Conservation (phyloP, 2,113 vertebrate genomes). For the Triplophysa tibetana region DNA sequence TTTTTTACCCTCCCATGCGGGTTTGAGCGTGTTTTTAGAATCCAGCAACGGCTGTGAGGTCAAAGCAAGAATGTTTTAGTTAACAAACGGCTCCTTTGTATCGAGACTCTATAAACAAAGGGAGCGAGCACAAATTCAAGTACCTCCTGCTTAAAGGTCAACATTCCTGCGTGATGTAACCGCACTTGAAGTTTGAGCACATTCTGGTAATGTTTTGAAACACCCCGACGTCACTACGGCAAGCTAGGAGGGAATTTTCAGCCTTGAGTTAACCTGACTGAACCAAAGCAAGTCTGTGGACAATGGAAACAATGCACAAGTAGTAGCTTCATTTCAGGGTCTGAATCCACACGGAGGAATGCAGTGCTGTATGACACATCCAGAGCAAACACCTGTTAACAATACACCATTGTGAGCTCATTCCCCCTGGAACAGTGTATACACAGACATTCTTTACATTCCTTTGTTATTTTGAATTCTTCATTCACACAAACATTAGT, state of each 20-base stretch:
- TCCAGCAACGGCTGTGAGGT: conserved; percentile 20
- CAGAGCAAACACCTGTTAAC: conserved; percentile 47
- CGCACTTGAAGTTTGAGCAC: conserved; percentile 47
- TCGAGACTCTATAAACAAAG: not conserved
- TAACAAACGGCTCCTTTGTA: not conserved
- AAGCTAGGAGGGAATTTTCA: conserved; percentile 3
- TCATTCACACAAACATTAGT: conserved; percentile 26
- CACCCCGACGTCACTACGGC: conserved; percentile 6
- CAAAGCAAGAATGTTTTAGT: not conserved
- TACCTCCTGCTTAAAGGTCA: not conserved
- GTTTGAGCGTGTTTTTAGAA: not conserved
- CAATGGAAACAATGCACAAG: not conserved
- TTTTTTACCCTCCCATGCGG: not conserved
- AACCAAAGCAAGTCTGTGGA: too few relatives aligned
- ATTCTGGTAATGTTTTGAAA: conserved; percentile 55
- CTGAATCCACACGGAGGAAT: conserved; percentile 7
- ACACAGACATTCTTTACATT: conserved; percentile 45
- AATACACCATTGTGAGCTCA: conserved; percentile 42
- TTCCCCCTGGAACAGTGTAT: conserved; percentile 22
- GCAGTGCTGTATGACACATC: conserved; percentile 1
- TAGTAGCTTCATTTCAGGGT: too few relatives aligned
- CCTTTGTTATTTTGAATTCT: conserved; percentile 30
- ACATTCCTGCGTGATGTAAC: conserved; percentile 9
- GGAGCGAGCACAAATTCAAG: not conserved
- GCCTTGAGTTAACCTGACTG: too few relatives aligned